Evolutionary conservation across 2,113 vertebrate species (phyloP).

Genomic region (Plotosus lineatus): DNA sequence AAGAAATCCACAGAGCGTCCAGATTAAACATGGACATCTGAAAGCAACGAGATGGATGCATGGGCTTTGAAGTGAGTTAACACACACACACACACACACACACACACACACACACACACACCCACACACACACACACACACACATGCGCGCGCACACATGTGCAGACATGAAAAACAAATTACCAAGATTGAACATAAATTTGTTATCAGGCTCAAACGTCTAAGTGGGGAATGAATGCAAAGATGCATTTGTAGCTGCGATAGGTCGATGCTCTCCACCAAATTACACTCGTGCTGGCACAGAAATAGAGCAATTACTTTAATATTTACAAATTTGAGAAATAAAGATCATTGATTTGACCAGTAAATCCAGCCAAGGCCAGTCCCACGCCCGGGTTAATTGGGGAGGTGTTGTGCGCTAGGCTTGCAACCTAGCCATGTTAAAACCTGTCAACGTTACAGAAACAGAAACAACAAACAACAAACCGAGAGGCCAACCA

Average conservation of each 20-base stretch:
- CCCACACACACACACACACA: conserved; percentile 3
- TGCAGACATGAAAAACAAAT: conserved; percentile 1
- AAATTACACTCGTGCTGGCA: neutral
- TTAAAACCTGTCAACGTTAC: too few species aligned
- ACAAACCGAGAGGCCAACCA: too few species aligned
- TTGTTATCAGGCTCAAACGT: neutral
- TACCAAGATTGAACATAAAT: neutral
- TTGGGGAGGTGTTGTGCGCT: too few species aligned
- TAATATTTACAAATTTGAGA: neutral
- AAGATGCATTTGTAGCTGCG: neutral
- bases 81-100: neutral
- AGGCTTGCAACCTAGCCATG: too few species aligned
- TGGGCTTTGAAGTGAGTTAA: conserved; percentile 18
- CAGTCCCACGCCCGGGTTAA: too few species aligned
- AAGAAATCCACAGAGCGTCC: neutral
- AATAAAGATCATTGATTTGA: neutral
- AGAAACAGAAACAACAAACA: too few species aligned
- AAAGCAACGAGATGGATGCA: neutral
- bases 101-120: neutral
- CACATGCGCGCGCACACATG: neutral
- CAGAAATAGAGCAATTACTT: neutral
- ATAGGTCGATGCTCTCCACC: neutral
- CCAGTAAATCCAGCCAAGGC: too few species aligned
- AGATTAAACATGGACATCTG: conserved; percentile 27
- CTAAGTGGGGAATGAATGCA: neutral